Conservation (phyloP, 2,113 vertebrate species). For the Ascaphus truei region DNA sequence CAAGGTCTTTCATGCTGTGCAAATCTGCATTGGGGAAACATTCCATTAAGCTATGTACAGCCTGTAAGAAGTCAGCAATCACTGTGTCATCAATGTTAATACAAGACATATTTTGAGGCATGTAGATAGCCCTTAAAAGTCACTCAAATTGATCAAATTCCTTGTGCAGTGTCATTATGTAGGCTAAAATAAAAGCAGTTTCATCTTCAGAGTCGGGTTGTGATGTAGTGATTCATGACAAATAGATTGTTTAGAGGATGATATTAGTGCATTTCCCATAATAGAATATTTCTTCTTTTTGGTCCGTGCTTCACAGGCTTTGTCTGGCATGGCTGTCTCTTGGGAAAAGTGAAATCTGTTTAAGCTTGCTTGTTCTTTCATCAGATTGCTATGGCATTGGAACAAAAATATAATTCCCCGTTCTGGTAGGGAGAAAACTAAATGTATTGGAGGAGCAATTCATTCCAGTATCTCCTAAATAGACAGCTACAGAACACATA, state of each 20-base stretch:
- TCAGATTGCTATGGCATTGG: background rate
- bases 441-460: background rate
- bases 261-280: conserved; percentile 38
- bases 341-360: background rate
- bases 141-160: conserved; percentile 45
- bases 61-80: background rate
- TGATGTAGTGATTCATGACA: conserved; percentile 41
- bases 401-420: background rate
- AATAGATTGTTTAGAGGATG: background rate
- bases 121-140: conserved; percentile 48
- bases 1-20: conserved; percentile 48
- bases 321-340: conserved; percentile 6
- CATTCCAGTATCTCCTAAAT: background rate
- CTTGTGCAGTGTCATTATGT: conserved; percentile 43
- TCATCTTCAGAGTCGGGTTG: background rate
- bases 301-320: conserved; percentile 45
- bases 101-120: conserved; percentile 46
- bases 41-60: conserved; percentile 20
- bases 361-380: too few relatives aligned
- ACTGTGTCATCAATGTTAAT: conserved; percentile 44
- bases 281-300: conserved; percentile 38
- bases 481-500: background rate
- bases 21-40: conserved; percentile 50
- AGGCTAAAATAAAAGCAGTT: conserved; percentile 29
- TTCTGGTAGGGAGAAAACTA: background rate